Evolutionary conservation across 2,797 vertebrate species (phyloP), one percentile per base, ranked within the genome.

Genomic region (Hemibagrus guttatus): DNA sequence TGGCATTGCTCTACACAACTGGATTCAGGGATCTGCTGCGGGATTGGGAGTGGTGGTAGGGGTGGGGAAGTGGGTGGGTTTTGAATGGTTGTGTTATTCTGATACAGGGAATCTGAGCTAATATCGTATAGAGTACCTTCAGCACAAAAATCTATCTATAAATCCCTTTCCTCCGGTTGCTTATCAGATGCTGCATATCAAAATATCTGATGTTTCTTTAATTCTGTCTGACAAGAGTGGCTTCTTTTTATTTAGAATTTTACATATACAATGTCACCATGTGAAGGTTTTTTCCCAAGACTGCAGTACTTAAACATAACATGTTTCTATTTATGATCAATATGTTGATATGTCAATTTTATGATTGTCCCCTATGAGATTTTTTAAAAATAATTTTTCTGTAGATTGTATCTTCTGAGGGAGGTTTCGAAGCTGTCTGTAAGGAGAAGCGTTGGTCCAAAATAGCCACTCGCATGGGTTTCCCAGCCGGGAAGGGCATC

Each of bases 381-480:
- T 19, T 12, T 4, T 0, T 59, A 7, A 16, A 16, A n/a, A 0
- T 19, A 39, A 23, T 68, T 64, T 52, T 26, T 58, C 88, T 95
- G 88, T 93, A 99, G 98, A 95, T 97, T 61, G 98, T 99, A 91
- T 97, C 97, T 68, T 96, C 95, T 21, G 98, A 99, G 93, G 98
- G 98, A 8, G 98, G 98, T 84, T 99, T 99, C 93, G 98, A 98
- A 93, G 92, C 93, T 0, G 96, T 96, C 59, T 98, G 97, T 91
- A 99, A 98, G 92, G 97, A 99, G 93, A 99, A 98, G 93, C 95
- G 96, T 26, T 99, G 98, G 98, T 97, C 98, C 84, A 98, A 97
- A 92, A 97, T 99, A 90, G 95, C 97, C 46, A 95, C 94, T 87
- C 96, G 97, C 2, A 97, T 99, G 95, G 97, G 97, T 76, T 99